Conservation (phyloP, 2,797 vertebrate species). For the Acrocephalus scirpaceus region DNA sequence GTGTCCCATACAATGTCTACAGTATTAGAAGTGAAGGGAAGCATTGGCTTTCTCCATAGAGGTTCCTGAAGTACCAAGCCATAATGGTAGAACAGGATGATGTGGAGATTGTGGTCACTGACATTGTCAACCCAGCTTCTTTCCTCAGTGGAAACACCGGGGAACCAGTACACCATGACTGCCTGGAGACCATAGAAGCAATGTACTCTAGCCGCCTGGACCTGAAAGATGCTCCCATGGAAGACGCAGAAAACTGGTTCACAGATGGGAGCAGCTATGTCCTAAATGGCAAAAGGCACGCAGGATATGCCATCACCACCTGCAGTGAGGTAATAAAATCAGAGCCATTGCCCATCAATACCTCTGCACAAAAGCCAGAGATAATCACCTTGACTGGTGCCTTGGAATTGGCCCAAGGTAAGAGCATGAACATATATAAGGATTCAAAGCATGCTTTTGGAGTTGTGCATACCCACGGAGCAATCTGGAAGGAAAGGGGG, state of each 20-base stretch:
- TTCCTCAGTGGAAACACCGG: neutral
- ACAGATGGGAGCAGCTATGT: neutral
- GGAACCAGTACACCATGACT: neutral
- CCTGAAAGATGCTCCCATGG: no score
- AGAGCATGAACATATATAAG: neutral
- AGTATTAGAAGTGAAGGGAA: neutral
- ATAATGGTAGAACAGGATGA: neutral
- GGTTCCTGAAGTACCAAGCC: neutral
- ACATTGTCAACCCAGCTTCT: neutral
- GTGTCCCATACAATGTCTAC: neutral
- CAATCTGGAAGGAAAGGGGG: neutral
- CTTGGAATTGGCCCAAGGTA: neutral
- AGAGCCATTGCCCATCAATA: neutral
- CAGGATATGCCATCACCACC: neutral
- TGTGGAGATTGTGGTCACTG: neutral
- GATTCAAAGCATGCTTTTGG: neutral
- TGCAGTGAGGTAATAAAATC: neutral
- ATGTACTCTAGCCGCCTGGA: no score
- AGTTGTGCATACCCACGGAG: neutral
- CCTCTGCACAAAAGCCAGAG: neutral
- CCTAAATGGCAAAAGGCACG: neutral
- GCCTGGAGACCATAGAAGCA: no score
- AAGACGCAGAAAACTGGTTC: neutral
- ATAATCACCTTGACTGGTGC: neutral
- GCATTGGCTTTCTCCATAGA: neutral